Evolutionary conservation across 2,888 invertebrate genomes (phyloP).

Genomic region (Rhaphigaster nebulosa): DNA sequence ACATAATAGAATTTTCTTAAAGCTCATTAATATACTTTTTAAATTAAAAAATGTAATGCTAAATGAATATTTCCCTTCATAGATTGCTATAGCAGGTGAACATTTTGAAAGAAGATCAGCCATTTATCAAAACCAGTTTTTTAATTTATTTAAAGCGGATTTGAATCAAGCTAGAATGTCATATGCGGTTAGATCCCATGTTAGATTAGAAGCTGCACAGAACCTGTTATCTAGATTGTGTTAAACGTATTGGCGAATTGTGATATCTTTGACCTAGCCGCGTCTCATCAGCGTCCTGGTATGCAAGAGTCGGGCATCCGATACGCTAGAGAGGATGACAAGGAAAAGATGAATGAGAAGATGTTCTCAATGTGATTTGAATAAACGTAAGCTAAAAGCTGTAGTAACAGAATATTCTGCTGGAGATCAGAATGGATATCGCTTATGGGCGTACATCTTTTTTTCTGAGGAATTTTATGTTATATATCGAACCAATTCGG

Average conservation of each 20-base stretch:
- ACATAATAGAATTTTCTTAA: too few relatives aligned
- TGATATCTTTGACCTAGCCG: constrained; percentile 2
- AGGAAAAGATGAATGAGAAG: not conserved
- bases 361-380: not conserved
- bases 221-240: not conserved
- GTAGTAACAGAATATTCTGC: too few relatives aligned
- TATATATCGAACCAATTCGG: too few relatives aligned
- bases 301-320: not conserved
- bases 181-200: not conserved
- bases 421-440: too few relatives aligned
- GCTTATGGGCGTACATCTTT: too few relatives aligned
- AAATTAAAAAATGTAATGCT: not conserved
- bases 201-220: constrained; percentile 22
- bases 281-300: not conserved
- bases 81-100: not conserved
- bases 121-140: constrained; percentile 11
- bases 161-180: not conserved
- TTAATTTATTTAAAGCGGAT: constrained; percentile 26
- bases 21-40: too few relatives aligned
- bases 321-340: not conserved
- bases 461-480: too few relatives aligned
- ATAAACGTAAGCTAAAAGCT: not conserved
- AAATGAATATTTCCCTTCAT: not conserved
- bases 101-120: not conserved
- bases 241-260: not conserved